Evolutionary conservation across 2,113 vertebrate genomes (phyloP).

Genomic region (Erythrolamprus reginae): DNA sequence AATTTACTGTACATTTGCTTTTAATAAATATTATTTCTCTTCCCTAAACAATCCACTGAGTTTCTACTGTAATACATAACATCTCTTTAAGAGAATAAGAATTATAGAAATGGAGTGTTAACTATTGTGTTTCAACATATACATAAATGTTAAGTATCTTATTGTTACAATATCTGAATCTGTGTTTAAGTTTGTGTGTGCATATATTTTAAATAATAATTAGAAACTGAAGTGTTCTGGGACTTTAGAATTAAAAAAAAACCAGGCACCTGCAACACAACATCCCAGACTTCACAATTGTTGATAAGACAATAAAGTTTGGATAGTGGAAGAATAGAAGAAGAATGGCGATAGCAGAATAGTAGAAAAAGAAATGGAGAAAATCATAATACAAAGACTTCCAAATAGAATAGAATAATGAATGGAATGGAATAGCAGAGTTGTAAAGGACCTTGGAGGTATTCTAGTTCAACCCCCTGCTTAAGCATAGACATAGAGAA

Average conservation of each 20-base stretch:
- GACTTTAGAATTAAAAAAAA: neutral
- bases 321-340: neutral
- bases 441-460: too few species aligned
- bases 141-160: neutral
- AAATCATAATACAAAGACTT: neutral
- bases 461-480: too few species aligned
- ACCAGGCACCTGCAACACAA: neutral
- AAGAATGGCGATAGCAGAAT: neutral
- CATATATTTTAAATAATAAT: neutral
- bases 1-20: neutral
- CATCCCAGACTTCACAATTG: neutral
- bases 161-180: neutral
- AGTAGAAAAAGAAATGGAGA: neutral
- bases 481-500: too few species aligned
- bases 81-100: neutral
- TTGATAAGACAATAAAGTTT: neutral
- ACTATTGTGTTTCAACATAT: neutral
- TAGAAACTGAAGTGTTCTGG: neutral
- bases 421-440: too few species aligned
- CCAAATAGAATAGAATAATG: neutral
- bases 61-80: neutral
- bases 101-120: neutral
- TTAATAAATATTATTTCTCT: neutral
- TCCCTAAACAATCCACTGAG: neutral
- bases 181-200: neutral